These are phyloP conservation scores for Menura novaehollandiae DNA, from an alignment of 2,113 vertebrate species.

Conservation along the genomic window DNA sequence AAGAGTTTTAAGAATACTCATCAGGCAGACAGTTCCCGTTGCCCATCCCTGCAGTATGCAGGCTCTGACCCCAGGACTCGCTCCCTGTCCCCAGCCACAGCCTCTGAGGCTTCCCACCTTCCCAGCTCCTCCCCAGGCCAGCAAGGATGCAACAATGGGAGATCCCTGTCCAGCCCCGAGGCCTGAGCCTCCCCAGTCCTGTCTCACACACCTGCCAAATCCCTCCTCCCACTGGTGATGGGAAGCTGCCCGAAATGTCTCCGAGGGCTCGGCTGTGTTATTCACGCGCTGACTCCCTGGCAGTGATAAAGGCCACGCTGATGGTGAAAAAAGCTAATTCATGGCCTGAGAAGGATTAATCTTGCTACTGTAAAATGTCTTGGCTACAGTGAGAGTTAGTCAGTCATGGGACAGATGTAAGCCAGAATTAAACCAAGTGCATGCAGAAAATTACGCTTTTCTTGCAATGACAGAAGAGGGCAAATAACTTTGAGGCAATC, in stretches of 20 bases:
- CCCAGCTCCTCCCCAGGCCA: neutral
- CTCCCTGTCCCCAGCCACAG: neutral
- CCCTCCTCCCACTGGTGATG: neutral
- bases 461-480: neutral
- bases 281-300: neutral
- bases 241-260: neutral
- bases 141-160: neutral
- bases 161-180: rapidly evolving
- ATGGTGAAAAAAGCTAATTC: slow-evolving; percentile 2
- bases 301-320: neutral
- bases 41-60: neutral
- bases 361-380: slow-evolving; percentile 9
- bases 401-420: neutral
- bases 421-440: neutral
- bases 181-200: neutral
- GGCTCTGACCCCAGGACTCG: neutral
- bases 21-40: neutral
- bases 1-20: neutral
- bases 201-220: neutral
- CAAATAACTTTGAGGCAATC: neutral
- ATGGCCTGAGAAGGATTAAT: slow-evolving; percentile 43
- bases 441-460: neutral
- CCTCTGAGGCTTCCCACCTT: neutral
- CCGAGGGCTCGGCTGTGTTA: neutral
- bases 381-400: neutral